A percentile compares a stretch with the other conserved stretches of the same genome.
Evolutionary conservation across 2,113 vertebrate genomes (phyloP).

Genomic region (Sphaerodactylus townsendi): DNA sequence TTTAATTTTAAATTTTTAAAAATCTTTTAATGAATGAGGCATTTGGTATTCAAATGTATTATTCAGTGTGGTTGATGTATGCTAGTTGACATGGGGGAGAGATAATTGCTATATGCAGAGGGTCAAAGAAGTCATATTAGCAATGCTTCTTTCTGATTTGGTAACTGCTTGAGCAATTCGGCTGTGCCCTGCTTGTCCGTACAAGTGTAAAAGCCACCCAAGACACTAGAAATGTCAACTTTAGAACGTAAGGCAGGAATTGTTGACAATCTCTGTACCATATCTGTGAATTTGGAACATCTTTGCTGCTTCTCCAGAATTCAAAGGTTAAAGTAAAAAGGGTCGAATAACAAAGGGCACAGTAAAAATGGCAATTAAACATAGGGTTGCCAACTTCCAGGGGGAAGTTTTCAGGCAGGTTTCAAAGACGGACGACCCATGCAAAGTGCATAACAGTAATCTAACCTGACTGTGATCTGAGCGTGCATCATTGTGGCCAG

Average conservation of each 20-base stretch:
- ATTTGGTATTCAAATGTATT: constrained; percentile 16
- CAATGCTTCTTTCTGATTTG: constrained; percentile 12
- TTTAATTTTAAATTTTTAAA: not conserved
- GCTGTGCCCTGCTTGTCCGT: not conserved
- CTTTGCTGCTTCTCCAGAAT: no score
- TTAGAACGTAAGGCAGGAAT: not conserved
- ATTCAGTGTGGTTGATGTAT: not conserved
- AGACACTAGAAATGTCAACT: not conserved
- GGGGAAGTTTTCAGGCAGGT: no score
- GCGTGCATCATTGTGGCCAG: no score
- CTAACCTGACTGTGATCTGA: no score
- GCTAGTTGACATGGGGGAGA: constrained; percentile 5
- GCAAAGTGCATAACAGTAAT: no score
- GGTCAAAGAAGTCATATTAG: not conserved
- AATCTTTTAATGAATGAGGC: constrained; percentile 11
- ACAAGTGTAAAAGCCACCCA: constrained; percentile 5
- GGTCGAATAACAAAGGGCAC: no score
- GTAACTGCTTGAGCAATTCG: constrained; percentile 4
- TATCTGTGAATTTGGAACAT: not conserved
- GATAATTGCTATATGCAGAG: not conserved
- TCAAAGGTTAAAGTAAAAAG: no score
- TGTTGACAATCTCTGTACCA: no score
- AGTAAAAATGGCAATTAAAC: no score
- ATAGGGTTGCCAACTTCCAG: no score
- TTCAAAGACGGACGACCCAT: no score